phyloP scores from a whole-genome alignment of 2,888 invertebrate genomes.

The Latrodectus hesperus region DNA sequence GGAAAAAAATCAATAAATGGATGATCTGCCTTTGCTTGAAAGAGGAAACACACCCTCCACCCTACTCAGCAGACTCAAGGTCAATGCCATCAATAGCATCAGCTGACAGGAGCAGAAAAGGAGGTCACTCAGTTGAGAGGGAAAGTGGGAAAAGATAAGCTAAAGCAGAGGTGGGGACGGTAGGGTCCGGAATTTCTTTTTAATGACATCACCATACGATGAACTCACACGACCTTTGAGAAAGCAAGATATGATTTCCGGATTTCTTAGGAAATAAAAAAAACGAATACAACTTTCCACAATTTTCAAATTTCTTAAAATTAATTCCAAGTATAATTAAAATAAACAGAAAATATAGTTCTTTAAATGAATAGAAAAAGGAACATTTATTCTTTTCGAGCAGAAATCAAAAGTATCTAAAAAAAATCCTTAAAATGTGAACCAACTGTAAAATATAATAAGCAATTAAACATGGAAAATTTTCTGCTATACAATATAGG shows the following conservation, averaged over 20 bases:
- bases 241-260: constrained; percentile 4
- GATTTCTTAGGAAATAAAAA: background rate
- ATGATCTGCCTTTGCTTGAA: constrained; percentile 30
- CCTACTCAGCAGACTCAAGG: constrained; percentile 50
- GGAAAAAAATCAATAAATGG: constrained; percentile 48
- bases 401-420: too few relatives aligned
- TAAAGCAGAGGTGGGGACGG: constrained; percentile 7
- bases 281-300: background rate
- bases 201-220: constrained; percentile 44
- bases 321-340: too few relatives aligned
- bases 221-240: constrained; percentile 26
- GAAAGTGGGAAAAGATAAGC: constrained; percentile 24
- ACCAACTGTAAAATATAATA: too few relatives aligned
- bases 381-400: too few relatives aligned
- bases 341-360: too few relatives aligned
- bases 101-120: constrained; percentile 58
- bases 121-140: constrained; percentile 50
- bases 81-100: constrained; percentile 64
- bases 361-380: too few relatives aligned
- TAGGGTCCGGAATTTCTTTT: constrained; percentile 28
- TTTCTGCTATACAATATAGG: too few relatives aligned
- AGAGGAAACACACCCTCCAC: constrained; percentile 8
- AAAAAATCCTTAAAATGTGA: too few relatives aligned
- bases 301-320: too few relatives aligned
- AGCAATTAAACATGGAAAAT: too few relatives aligned